phyloP scores from a whole-genome alignment of 2,113 vertebrate species.

The Platichthys stellatus region DNA sequence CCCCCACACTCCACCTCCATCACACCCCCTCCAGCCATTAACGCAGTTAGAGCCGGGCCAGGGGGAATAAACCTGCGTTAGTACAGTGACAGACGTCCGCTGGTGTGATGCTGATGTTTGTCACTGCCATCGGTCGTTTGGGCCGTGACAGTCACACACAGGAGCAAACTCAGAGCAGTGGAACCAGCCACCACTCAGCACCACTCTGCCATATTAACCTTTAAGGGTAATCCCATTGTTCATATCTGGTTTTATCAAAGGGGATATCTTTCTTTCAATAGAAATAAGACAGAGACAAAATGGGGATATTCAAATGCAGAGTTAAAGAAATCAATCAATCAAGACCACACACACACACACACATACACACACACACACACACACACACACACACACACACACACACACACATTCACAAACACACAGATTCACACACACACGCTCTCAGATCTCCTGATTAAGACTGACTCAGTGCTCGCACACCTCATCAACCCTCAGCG shows the following conservation, averaged over 20 bases:
- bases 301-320: conserved; percentile 22
- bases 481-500: conserved; percentile 71
- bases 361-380: conserved; percentile 44
- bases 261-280: neutral
- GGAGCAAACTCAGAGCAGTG: neutral
- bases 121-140: conserved; percentile 46
- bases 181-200: neutral
- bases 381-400: neutral
- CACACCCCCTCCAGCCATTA: conserved; percentile 71
- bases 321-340: conserved; percentile 32
- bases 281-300: conserved; percentile 24
- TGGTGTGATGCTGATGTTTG: conserved; percentile 65
- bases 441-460: conserved; percentile 65
- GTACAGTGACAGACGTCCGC: conserved; percentile 34
- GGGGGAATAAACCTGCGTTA: conserved; percentile 75
- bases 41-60: conserved; percentile 45
- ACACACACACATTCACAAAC: conserved; percentile 49
- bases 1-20: conserved; percentile 43
- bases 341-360: conserved; percentile 51
- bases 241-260: neutral
- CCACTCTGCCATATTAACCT: neutral
- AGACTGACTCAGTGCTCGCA: conserved; percentile 69
- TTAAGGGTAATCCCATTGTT: neutral
- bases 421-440: conserved; percentile 12
- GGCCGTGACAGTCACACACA: conserved; percentile 13